Evolutionary conservation across 2,797 vertebrate species (phyloP).

Genomic region (Lithobates sylvaticus): DNA sequence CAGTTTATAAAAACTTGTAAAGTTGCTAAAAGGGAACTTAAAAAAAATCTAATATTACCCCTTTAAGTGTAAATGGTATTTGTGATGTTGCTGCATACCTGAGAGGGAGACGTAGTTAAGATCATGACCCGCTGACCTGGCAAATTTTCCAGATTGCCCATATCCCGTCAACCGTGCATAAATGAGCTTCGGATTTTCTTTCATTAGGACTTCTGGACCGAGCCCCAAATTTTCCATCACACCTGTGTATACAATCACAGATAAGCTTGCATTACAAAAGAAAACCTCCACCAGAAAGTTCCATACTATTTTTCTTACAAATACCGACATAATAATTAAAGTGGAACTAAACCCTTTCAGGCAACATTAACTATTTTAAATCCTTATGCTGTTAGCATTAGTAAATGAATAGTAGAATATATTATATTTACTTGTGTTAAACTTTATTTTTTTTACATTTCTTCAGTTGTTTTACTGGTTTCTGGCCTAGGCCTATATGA

Average conservation of each 20-base stretch:
- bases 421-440: no score
- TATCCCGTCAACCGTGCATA: slow-evolving; percentile 95
- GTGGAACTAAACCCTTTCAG: no score
- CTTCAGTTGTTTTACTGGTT: no score
- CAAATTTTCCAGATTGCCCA: slow-evolving; percentile 86
- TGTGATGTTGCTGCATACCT: slow-evolving; percentile 74
- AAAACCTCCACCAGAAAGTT: no score
- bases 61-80: background rate
- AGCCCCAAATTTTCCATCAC: slow-evolving; percentile 95
- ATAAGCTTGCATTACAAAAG: background rate
- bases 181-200: slow-evolving; percentile 88
- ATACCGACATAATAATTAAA: no score
- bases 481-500: no score
- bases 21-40: background rate
- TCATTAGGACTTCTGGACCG: slow-evolving; percentile 82
- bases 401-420: no score
- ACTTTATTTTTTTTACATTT: no score
- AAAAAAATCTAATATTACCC: background rate
- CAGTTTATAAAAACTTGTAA: no score
- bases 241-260: slow-evolving; percentile 74
- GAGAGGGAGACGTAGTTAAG: slow-evolving; percentile 95
- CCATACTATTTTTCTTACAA: no score
- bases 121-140: slow-evolving; percentile 88
- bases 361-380: no score
- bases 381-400: no score